phyloP scores from a whole-genome alignment of 2,797 vertebrate genomes.

The Trichosurus vulpecula region DNA sequence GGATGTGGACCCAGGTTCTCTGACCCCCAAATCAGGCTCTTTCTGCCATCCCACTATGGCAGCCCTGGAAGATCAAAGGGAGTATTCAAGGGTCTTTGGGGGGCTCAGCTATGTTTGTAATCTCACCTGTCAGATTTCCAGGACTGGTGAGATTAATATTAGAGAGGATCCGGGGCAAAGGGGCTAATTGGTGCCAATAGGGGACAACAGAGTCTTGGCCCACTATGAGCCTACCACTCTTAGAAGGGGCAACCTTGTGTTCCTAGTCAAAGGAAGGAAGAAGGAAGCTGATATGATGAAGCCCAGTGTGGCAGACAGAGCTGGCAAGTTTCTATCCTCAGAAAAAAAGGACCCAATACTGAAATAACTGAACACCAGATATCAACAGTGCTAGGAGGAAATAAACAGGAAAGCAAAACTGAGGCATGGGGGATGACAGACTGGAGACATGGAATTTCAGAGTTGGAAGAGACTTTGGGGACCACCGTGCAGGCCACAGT shows the following conservation, averaged over 20 bases:
- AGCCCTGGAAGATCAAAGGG: not conserved
- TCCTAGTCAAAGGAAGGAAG: not conserved
- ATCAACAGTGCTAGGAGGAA: not conserved
- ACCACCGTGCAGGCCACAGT: not conserved
- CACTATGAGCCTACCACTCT: not conserved
- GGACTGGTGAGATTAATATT: not conserved
- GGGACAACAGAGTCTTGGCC: not conserved
- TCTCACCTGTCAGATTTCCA: not conserved
- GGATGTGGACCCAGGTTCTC: not conserved
- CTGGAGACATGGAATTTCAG: too few relatives aligned
- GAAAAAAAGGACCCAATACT: not conserved
- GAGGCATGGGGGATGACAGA: too few relatives aligned
- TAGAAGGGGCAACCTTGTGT: not conserved
- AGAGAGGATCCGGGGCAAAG: not conserved
- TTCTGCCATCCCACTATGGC: not conserved
- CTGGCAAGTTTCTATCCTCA: not conserved
- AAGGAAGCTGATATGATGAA: not conserved
- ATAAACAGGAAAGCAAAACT: not conserved
- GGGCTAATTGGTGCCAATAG: too few relatives aligned
- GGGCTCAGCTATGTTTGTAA: not conserved
- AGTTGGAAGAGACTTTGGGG: too few relatives aligned
- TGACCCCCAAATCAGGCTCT: not conserved
- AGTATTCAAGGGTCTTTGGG: not conserved
- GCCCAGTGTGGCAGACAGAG: not conserved
- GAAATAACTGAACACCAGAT: not conserved